Conservation (phyloP, 2,113 vertebrate genomes). For the Brachyistius frenatus region DNA sequence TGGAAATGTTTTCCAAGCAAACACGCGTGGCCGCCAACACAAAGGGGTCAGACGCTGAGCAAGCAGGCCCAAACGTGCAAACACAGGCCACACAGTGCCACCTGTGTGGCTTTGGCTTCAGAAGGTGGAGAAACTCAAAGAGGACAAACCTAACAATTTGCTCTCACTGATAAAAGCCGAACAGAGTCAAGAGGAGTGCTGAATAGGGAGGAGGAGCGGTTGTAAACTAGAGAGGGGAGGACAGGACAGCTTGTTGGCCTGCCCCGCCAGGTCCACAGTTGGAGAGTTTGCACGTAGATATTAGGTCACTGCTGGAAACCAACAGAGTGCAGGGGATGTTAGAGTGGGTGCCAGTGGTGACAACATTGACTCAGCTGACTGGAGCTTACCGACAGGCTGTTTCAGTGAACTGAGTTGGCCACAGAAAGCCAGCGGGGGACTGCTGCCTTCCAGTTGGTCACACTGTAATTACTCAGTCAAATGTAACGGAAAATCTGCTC, state of each 20-base stretch:
- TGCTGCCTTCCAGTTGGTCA: constrained; percentile 21
- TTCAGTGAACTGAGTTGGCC: constrained; percentile 6
- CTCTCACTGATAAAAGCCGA: constrained; percentile 56
- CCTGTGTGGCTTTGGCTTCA: constrained; percentile 40
- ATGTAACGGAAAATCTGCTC: constrained; percentile 26
- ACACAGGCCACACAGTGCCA: constrained; percentile 47
- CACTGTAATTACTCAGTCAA: constrained; percentile 3
- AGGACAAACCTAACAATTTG: constrained; percentile 69
- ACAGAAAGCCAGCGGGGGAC: constrained; percentile 11
- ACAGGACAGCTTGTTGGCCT: constrained; percentile 3
- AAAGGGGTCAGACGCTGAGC: constrained; percentile 46
- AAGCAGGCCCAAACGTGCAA: constrained; percentile 66
- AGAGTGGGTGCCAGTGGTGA: constrained; percentile 50
- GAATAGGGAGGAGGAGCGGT: background rate
- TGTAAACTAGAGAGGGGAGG: constrained; percentile 26
- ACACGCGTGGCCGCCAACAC: constrained; percentile 48
- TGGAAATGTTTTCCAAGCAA: constrained; percentile 64
- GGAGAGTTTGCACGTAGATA: constrained; percentile 57
- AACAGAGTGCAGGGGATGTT: constrained; percentile 2
- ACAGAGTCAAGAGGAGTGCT: constrained; percentile 31
- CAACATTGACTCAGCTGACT: constrained; percentile 56
- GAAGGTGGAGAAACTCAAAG: constrained; percentile 31
- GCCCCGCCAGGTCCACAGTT: constrained; percentile 54
- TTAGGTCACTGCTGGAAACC: constrained; percentile 65
- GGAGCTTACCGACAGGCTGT: constrained; percentile 25